phyloP scores from a whole-genome alignment of 2,888 invertebrate genomes.

The Byasa hedistus region DNA sequence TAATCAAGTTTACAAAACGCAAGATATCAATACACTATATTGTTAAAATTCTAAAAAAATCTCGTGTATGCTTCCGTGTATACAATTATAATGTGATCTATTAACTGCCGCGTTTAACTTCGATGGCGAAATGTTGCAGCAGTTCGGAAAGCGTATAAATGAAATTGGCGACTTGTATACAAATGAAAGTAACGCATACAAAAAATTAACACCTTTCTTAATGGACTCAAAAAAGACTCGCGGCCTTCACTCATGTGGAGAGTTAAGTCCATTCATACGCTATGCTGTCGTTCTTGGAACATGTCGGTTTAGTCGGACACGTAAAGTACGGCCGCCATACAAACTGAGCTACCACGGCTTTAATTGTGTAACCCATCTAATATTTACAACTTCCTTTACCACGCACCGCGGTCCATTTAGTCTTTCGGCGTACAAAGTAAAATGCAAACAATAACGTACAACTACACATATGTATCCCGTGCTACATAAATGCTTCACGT shows the following conservation, averaged over 20 bases:
- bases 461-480: constrained; percentile 48
- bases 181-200: constrained; percentile 49
- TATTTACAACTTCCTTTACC: constrained; percentile 48
- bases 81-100: constrained; percentile 3
- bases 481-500: constrained; percentile 62
- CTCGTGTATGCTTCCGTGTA: constrained; percentile 35
- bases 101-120: constrained; percentile 19
- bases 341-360: too few relatives aligned
- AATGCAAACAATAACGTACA: constrained; percentile 58
- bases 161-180: constrained; percentile 63
- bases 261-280: too few relatives aligned
- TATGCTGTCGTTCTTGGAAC: too few relatives aligned
- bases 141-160: constrained; percentile 38
- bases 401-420: constrained; percentile 43
- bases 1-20: constrained; percentile 58
- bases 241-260: too few relatives aligned
- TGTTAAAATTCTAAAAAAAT: constrained; percentile 45
- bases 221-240: too few relatives aligned
- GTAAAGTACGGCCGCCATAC: too few relatives aligned
- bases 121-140: background rate
- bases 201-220: too few relatives aligned
- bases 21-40: constrained; percentile 38
- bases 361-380: too few relatives aligned
- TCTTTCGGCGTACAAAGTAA: constrained; percentile 43
- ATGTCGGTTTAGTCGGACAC: too few relatives aligned